Conservation (phyloP, 2,888 invertebrate species). For the Scaptomyza flava region DNA sequence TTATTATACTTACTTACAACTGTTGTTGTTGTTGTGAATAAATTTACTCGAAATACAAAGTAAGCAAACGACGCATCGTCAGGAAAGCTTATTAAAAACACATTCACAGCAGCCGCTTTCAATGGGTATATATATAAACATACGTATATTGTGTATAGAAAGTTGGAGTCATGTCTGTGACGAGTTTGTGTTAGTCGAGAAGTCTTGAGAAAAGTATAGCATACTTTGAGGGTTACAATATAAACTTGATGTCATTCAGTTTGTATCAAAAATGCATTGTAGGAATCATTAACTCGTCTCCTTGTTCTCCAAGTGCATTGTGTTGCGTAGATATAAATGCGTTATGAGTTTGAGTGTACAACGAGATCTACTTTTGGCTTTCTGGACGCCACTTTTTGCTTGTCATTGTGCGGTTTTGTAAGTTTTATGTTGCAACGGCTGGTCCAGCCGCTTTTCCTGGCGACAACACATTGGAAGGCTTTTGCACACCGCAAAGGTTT, state of each 20-base stretch:
- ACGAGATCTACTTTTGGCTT: not conserved
- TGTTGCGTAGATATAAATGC: too few species aligned
- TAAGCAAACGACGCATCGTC: slow-evolving; percentile 3
- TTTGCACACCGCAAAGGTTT: slow-evolving; percentile 3
- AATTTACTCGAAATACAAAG: slow-evolving; percentile 2
- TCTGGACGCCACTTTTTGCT: not conserved
- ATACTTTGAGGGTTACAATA: not conserved
- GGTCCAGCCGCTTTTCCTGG: slow-evolving; percentile 1
- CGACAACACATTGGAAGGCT: slow-evolving; percentile 10
- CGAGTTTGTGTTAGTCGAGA: not conserved
- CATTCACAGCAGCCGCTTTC: slow-evolving; percentile 7
- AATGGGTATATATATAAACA: not conserved
- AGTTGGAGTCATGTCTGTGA: not conserved
- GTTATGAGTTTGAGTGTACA: not conserved
- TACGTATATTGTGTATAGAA: not conserved
- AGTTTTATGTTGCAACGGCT: not conserved
- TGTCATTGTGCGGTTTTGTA: slow-evolving; percentile 9
- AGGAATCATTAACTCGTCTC: too few species aligned
- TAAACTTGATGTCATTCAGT: not conserved
- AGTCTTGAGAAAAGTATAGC: not conserved
- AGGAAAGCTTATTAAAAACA: slow-evolving; percentile 19
- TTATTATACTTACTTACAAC: not conserved
- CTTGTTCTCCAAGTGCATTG: too few species aligned
- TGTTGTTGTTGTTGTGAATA: slow-evolving; percentile 1
- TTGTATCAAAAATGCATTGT: not conserved